Base-by-base conservation (phyloP, 2,888 invertebrate species). In the Cinara cedri region DNA sequence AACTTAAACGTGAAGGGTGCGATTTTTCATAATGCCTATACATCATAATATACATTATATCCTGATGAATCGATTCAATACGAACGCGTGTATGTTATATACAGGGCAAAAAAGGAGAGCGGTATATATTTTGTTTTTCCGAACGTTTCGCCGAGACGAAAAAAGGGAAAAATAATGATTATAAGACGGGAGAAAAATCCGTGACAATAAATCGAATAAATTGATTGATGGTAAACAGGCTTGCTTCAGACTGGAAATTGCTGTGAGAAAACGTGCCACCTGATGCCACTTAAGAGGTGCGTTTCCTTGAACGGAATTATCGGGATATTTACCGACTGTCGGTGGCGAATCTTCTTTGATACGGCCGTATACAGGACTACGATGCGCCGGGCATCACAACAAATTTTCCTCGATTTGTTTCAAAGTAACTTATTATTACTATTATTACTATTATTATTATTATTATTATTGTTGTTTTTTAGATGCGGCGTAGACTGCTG, bases 201-300 rank as follows among this genome's bases (percentile, higher is more conserved):
- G 68, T 78, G 78, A 78, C 78, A 26, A 78, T 78, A 78, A 78
- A 78, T 78, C 68, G 78, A 78, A 78, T 76, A 70, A 78, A 78
- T 78, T 78, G 78, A 78, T 78, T 70, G 78, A 78, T 70, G 78
- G 78, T 51, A 34, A 78, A 78, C 60, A 34, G 46, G 62, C 11
- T 44, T 2, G 42, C 34, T 21, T n/a, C 63, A 34, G 21, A 21
- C 26, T 68, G 70, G 68, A 78, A 78, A 78, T 78, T 78, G 68
- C 70, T 60, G 78, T 78, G 78, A 70, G 78, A 78, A 70, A 78
- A 78, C 11, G 51, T 1, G 49, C 78, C 78, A 78, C 70, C 78
- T 78, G 78, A 62, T 70, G 78, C 78, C 51, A 60, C 68, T 34
- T 14, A 9, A n/a, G 24, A 24, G 8, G 66, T 21, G 44, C 65